phyloP scores from a whole-genome alignment of 1,140 invertebrate genomes.

The Apis dorsata region DNA sequence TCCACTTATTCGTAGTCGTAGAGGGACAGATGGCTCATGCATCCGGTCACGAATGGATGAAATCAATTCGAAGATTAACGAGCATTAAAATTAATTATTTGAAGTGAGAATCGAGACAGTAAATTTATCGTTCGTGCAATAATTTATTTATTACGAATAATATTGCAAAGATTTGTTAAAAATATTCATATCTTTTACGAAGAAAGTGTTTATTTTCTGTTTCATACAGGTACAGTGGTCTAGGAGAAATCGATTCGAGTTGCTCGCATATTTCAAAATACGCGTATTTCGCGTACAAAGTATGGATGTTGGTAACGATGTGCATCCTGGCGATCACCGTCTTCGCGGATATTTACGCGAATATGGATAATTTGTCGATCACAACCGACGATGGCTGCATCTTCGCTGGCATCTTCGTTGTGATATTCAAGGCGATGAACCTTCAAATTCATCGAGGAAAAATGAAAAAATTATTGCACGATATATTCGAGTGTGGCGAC shows the following conservation, averaged over 20 bases:
- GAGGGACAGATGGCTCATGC: conserved; percentile 8
- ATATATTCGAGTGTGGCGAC: conserved; percentile 57
- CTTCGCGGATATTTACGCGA: conserved; percentile 46
- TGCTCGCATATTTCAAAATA: conserved; percentile 20
- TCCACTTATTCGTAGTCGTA: not conserved
- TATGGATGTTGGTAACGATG: conserved; percentile 42
- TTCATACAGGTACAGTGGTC: conserved; percentile 43
- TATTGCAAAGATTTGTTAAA: not conserved
- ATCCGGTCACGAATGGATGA: not conserved
- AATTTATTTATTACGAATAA: no score
- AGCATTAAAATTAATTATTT: conserved; percentile 6
- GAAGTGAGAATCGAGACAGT: conserved; percentile 39
- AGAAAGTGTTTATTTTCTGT: not conserved
- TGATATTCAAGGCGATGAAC: conserved; percentile 64
- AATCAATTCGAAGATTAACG: conserved; percentile 18
- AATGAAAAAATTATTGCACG: conserved; percentile 59
- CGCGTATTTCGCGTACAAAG: conserved; percentile 57
- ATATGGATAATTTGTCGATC: conserved; percentile 60
- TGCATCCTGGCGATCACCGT: conserved; percentile 41
- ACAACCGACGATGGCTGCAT: conserved; percentile 68
- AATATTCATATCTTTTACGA: not conserved
- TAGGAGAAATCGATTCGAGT: conserved; percentile 41
- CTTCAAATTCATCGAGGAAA: conserved; percentile 60
- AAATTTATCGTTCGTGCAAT: not conserved
- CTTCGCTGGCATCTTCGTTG: conserved; percentile 59